Conservation (phyloP, 2,797 vertebrate genomes). For the Momotus momota region DNA sequence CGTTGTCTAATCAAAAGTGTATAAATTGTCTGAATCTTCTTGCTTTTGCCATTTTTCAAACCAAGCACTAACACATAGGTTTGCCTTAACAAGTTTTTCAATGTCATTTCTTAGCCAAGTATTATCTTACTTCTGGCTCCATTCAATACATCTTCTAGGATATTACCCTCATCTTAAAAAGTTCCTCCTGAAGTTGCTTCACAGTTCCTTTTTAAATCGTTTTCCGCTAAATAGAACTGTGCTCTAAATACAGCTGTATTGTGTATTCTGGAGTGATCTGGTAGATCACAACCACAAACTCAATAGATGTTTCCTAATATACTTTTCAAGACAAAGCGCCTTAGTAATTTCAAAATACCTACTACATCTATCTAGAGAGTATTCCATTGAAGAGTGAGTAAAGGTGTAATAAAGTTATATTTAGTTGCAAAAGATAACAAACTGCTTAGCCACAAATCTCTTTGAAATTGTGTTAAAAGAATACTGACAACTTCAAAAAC, state of each 20-base stretch:
- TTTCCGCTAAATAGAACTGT: neutral
- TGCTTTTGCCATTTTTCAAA: constrained; percentile 35
- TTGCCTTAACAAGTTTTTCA: constrained; percentile 34
- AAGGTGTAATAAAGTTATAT: neutral
- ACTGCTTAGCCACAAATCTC: neutral
- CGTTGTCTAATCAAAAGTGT: constrained; percentile 9
- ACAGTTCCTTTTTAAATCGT: constrained; percentile 1
- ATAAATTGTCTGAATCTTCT: constrained; percentile 17
- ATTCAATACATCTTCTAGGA: constrained; percentile 13
- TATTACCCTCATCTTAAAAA: constrained; percentile 28
- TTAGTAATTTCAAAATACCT: neutral
- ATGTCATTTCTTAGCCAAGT: constrained; percentile 37
- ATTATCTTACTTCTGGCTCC: neutral
- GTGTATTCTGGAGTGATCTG: neutral
- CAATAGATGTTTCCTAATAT: neutral
- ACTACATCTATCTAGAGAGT: neutral
- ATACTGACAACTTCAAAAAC: neutral
- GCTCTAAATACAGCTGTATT: neutral
- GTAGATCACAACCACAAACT: neutral
- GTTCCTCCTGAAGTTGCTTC: neutral
- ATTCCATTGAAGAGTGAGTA: neutral
- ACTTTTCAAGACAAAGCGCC: neutral
- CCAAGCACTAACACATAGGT: neutral
- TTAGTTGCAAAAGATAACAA: neutral
- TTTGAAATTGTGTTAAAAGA: neutral